A percentile compares a stretch with the other conserved stretches of the same genome.
Conservation (phyloP, 2,888 invertebrate genomes). For the Drosophila atripex region DNA sequence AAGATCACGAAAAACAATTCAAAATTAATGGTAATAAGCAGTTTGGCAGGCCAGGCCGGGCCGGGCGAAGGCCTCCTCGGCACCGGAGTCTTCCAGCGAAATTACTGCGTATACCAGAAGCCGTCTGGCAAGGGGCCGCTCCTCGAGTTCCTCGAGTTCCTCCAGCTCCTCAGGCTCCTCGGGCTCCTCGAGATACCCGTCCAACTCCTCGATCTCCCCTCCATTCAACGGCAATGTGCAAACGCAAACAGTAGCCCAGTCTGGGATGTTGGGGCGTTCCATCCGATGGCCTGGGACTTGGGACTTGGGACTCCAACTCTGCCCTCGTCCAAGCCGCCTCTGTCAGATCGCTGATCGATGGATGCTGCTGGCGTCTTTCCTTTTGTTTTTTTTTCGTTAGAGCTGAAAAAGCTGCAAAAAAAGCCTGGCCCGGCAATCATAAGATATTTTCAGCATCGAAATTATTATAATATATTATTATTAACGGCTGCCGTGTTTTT, state of each 20-base stretch:
- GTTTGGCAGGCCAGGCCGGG: constrained; percentile 58
- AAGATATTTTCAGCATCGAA: constrained; percentile 80
- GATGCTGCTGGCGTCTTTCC: constrained; percentile 44
- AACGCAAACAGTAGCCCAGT: constrained; percentile 45
- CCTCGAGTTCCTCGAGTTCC: constrained; percentile 9
- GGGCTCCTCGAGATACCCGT: neutral
- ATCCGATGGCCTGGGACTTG: constrained; percentile 37
- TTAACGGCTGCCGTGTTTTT: constrained; percentile 58
- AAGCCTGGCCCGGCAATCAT: constrained; percentile 74
- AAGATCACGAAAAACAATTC: constrained; percentile 84
- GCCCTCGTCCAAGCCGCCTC: constrained; percentile 16
- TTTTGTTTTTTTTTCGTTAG: constrained; percentile 41
- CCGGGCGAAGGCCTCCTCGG: constrained; percentile 7
- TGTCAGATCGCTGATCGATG: constrained; percentile 58
- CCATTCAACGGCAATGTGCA: constrained; percentile 6
- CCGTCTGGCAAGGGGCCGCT: constrained; percentile 74
- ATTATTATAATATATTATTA: constrained; percentile 83
- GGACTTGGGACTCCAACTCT: constrained; percentile 32
- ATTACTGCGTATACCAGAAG: constrained; percentile 85
- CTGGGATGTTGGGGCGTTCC: constrained; percentile 66
- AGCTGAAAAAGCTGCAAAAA: constrained; percentile 38
- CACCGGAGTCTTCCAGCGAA: constrained; percentile 64
- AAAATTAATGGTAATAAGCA: constrained; percentile 84
- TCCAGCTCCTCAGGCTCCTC: neutral
- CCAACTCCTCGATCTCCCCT: neutral